Conservation (phyloP, 2,797 vertebrate genomes). For the Peromyscus nudipes region DNA sequence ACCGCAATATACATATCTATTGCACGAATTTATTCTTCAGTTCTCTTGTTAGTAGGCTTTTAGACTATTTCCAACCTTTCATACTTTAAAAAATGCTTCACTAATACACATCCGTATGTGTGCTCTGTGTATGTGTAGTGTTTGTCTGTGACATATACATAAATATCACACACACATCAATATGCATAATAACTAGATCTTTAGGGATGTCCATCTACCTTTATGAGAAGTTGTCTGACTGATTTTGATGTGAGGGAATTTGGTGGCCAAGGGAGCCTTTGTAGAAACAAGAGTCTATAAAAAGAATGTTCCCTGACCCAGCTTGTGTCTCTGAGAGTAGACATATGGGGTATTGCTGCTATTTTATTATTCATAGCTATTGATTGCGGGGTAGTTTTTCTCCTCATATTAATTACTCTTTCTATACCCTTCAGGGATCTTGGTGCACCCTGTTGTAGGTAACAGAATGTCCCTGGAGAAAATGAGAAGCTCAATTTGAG, state of each 20-base stretch:
- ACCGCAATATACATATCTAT: neutral
- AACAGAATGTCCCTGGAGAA: constrained; percentile 76
- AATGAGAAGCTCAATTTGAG: constrained; percentile 70
- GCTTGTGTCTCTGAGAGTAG: constrained; percentile 42
- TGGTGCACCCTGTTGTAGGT: constrained; percentile 54
- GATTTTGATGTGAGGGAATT: neutral
- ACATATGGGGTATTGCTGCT: constrained; percentile 50
- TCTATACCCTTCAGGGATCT: constrained; percentile 50
- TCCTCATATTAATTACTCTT: constrained; percentile 75
- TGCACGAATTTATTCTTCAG: neutral
- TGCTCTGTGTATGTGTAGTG: neutral
- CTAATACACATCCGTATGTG: neutral
- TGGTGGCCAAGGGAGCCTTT: neutral
- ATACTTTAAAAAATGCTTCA: neutral
- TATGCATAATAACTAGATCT: neutral
- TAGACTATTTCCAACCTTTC: neutral
- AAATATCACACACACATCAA: neutral
- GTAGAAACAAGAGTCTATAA: neutral
- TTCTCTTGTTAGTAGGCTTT: neutral
- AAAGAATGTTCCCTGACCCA: constrained; percentile 34
- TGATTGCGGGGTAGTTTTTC: constrained; percentile 50
- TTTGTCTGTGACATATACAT: neutral
- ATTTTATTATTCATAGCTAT: constrained; percentile 74
- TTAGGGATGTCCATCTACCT: neutral
- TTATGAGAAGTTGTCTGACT: neutral